phyloP scores from a whole-genome alignment of 2,113 vertebrate genomes.

The Dolichallabes microphthalmus region DNA sequence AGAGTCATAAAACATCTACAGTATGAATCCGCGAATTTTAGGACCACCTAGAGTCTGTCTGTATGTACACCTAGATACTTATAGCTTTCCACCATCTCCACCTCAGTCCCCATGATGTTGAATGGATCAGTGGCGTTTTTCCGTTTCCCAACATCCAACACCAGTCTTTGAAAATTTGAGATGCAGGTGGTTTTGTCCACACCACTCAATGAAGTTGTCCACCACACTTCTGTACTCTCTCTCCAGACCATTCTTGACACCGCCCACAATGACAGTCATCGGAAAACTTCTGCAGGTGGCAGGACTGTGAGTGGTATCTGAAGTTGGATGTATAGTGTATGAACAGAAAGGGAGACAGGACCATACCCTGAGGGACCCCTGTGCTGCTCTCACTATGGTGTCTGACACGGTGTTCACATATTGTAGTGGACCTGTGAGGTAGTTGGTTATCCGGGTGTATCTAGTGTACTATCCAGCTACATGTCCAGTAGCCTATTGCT shows the following conservation, averaged over 20 bases:
- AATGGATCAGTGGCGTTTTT: not conserved
- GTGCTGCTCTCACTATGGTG: not conserved
- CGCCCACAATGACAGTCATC: not conserved
- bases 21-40: not conserved
- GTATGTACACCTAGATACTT: too few species aligned
- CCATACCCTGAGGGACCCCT: conserved; percentile 7
- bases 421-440: not conserved
- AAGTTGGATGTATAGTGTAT: conserved; percentile 24
- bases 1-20: not conserved
- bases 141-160: not conserved
- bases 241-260: not conserved
- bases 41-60: conserved; percentile 4
- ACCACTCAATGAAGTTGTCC: not conserved
- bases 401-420: not conserved
- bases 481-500: not conserved
- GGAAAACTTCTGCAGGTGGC: conserved; percentile 23
- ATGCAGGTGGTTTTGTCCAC: too few species aligned
- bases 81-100: not conserved
- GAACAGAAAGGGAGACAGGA: conserved; percentile 23
- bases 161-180: not conserved
- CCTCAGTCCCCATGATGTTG: not conserved
- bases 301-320: not conserved
- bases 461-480: not conserved
- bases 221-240: not conserved
- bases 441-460: not conserved